Evolutionary conservation across 2,888 invertebrate species (phyloP).

Genomic region (Conistra vaccinii): DNA sequence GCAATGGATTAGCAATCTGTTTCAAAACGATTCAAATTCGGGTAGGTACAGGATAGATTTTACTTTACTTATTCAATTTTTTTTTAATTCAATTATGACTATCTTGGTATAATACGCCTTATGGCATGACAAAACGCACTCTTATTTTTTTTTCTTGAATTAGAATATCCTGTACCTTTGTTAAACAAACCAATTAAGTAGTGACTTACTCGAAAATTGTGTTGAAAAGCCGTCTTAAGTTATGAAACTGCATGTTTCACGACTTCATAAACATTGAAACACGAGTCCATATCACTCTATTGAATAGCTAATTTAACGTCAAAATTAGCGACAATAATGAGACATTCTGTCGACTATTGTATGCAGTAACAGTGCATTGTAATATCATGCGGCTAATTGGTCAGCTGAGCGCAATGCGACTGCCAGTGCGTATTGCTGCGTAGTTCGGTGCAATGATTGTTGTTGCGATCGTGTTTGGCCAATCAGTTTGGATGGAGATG

Average conservation of each 20-base stretch:
- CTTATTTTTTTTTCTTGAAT: background rate
- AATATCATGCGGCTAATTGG: constrained; percentile 43
- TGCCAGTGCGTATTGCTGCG: constrained; percentile 7
- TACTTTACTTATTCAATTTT: background rate
- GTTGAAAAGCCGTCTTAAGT: background rate
- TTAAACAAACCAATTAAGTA: background rate
- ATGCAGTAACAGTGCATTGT: constrained; percentile 11
- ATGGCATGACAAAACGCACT: background rate
- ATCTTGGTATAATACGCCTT: background rate
- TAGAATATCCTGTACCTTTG: background rate
- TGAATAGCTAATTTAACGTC: constrained; percentile 19
- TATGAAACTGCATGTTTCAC: background rate
- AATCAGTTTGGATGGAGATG: background rate
- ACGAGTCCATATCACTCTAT: background rate
- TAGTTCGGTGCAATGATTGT: background rate
- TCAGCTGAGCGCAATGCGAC: constrained; percentile 34
- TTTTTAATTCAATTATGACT: background rate
- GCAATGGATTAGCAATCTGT: too few relatives aligned
- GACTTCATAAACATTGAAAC: background rate
- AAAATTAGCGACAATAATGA: constrained; percentile 31
- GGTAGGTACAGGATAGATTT: background rate
- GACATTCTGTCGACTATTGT: constrained; percentile 15
- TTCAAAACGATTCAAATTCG: too few relatives aligned
- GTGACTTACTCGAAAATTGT: background rate
- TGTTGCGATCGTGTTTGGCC: background rate